Evolutionary conservation across 2,888 invertebrate species (phyloP), one percentile per base, ranked within the genome.

Genomic region (Plutella xylostella): DNA sequence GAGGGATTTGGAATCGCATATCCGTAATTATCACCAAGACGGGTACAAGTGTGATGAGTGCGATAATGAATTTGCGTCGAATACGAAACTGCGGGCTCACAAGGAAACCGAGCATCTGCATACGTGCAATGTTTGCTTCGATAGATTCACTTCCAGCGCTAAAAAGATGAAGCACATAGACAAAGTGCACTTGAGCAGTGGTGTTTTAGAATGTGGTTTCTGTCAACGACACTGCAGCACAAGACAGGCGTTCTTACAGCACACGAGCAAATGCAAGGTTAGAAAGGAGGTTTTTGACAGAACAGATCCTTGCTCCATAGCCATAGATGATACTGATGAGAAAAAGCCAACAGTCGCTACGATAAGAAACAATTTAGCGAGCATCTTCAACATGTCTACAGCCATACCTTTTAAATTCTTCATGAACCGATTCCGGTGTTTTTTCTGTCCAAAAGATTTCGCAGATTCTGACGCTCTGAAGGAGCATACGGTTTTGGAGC

Each of bases 371-470:
- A 66, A 65, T 39, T 60, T 80, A 15, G 68, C 72, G 1, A 65
- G 61, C 18, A 61, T 80, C 64, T 40, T 63, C 1, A 60, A 59
- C 40, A 57, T 57, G 53, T 56, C 58, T 0, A 67, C 61, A 1
- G 63, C 59, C 0, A 42, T 65, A 18, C 69, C 67, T 1, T 70
- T 70, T 20, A 63, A 63, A n/a, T 65, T 56, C 43, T 59, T 56
- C 48, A 62, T 71, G 60, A 71, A 65, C 45, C 65, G 62, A 42
- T 76, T 79, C 40, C 53, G 73, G 21, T 82, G 80, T 50, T 82
- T 79, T 43, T 82, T 75, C 48, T 82, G 82, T 47, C 54, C 75
- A 0, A 66, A 68, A 59, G 70, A 76, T 34, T 82, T 75, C 39
- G 53, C 50, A 0, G 63, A 67, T 12, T 72, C 74, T 41, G 63